These are phyloP conservation scores for Dendrocopos noguchii DNA, from an alignment of 2,113 vertebrate species.

Conservation along the genomic window DNA sequence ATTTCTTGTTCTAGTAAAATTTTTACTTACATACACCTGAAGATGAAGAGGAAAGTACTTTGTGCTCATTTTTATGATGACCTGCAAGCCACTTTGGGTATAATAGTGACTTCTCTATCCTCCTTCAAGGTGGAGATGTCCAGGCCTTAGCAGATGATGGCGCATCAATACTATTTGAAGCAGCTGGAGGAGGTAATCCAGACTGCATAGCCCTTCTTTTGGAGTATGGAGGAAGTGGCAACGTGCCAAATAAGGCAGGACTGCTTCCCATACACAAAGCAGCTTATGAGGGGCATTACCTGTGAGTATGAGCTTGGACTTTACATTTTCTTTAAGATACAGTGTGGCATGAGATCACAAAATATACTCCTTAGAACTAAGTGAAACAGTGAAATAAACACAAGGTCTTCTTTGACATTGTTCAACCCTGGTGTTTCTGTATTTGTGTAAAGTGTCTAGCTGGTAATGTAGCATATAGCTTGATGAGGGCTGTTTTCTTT, in stretches of 20 bases:
- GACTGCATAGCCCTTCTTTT: slow-evolving; percentile 85
- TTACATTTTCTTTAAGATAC: neutral
- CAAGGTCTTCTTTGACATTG: neutral
- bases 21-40: neutral
- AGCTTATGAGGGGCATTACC: slow-evolving; percentile 85
- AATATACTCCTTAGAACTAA: neutral
- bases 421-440: neutral
- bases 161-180: slow-evolving; percentile 84
- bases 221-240: slow-evolving; percentile 85
- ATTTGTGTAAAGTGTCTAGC: neutral
- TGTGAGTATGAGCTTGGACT: slow-evolving; percentile 78
- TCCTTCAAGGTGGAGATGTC: slow-evolving; percentile 81
- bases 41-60: neutral
- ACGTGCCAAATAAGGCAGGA: slow-evolving; percentile 79
- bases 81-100: neutral
- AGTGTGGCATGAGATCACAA: neutral
- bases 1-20: neutral
- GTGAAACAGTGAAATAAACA: neutral
- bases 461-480: neutral
- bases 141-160: slow-evolving; percentile 83
- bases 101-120: neutral
- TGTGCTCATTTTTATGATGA: neutral
- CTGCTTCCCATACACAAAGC: slow-evolving; percentile 88
- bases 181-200: slow-evolving; percentile 83
- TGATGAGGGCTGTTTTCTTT: neutral